These are phyloP conservation scores for Pyrocephalus nanus DNA, from an alignment of 2,797 vertebrate species.

Conservation along the genomic window DNA sequence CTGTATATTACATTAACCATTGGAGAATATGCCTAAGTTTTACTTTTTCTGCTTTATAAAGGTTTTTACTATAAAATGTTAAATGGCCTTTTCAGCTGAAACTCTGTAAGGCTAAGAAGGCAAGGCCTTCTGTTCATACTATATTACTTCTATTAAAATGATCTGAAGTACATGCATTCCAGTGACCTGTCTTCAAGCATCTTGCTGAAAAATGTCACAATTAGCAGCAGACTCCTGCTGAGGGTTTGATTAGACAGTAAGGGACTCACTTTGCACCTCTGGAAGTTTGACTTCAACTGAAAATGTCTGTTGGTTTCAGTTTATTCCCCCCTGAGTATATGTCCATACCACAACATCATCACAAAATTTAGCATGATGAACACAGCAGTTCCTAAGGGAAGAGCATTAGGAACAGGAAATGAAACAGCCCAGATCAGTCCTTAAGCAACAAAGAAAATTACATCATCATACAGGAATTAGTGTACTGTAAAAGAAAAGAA, in stretches of 20 bases:
- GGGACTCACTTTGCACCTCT: constrained; percentile 28
- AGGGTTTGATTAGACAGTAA: constrained; percentile 35
- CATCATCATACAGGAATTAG: background rate
- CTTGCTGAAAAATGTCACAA: constrained; percentile 46
- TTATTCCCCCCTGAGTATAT: constrained; percentile 1
- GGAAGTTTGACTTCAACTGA: constrained; percentile 24
- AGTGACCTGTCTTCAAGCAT: constrained; percentile 39
- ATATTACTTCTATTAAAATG: constrained; percentile 30
- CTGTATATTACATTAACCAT: background rate
- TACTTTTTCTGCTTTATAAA: constrained; percentile 13
- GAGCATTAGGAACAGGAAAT: background rate
- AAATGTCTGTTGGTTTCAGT: constrained; percentile 29
- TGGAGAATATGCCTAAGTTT: background rate
- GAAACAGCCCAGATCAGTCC: background rate
- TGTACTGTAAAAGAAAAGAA: background rate
- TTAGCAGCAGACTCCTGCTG: constrained; percentile 58
- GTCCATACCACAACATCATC: background rate
- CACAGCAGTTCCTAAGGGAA: background rate
- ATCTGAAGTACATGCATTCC: constrained; percentile 38
- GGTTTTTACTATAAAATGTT: background rate
- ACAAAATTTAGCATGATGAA: background rate
- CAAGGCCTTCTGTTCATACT: background rate
- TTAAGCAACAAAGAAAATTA: background rate
- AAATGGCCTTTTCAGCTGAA: constrained; percentile 9
- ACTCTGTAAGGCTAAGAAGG: background rate